Evolutionary conservation across 2,888 invertebrate species (phyloP), one percentile per base, ranked within the genome.

Genomic region (Agelastica alni): DNA sequence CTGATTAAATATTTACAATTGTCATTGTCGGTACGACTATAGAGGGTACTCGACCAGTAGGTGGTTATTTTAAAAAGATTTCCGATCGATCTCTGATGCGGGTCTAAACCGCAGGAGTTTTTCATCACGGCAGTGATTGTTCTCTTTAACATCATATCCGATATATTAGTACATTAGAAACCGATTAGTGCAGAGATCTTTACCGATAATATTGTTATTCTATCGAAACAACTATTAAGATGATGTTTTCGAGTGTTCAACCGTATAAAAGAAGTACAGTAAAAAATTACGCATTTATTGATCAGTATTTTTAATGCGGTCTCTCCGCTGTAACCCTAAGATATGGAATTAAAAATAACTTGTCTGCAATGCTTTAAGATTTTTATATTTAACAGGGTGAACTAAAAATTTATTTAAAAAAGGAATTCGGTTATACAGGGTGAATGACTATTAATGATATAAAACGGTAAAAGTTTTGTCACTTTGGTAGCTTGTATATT

Each of bases 21-120:
- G 66, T 68, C 67, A 68, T 65, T 63, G 68, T 66, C 68, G 67
- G 68, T 45, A 42, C 52, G 13, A 60, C 59, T 68, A 64, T 62
- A 57, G 54, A 32, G 41, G 47, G 57, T 51, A 51, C 54, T 30
- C 46, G 45, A 45, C 47, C 60, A 42, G 53, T 61, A 58, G 59
- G 59, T 61, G 60, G 60, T 49, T 48, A 46, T 57, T 58, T 60
- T 55, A 55, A 55, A 56, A 51, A 58, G 45, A 47, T 36, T 46
- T 26, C 32, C 45, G 53, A 53, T 55, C 48, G 47, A 55, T 52
- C 49, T 39, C 48, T 52, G 45, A 56, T 51, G 56, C 34, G 22
- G 55, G 55, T 28, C 30, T 18, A 42, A 60, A 42, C 60, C 46
- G 36, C 58, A 31, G 58, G 57, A 60, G 60, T 52, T 44, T n/a